Evolutionary conservation across 2,888 invertebrate species (phyloP).

Genomic region (Phyllotreta cruciferae): DNA sequence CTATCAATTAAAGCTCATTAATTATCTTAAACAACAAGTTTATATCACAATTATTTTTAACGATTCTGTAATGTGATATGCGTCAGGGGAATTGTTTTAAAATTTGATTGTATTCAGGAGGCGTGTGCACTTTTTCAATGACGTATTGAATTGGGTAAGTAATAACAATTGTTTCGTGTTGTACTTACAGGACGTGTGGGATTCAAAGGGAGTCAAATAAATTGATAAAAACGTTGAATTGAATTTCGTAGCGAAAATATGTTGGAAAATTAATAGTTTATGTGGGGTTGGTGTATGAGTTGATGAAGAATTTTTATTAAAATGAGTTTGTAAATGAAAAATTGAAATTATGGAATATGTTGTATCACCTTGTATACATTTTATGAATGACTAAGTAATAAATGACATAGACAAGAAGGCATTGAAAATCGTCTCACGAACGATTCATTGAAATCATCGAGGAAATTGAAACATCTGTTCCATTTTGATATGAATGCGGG

Average conservation of each 20-base stretch:
- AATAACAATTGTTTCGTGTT: conserved; percentile 1
- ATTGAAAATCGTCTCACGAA: conserved; percentile 30
- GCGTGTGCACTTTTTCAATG: conserved; percentile 35
- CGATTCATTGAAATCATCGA: conserved; percentile 34
- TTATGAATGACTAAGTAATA: conserved; percentile 13
- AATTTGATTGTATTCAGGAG: conserved; percentile 35
- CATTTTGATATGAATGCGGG: conserved; percentile 7
- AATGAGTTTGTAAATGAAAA: too few relatives aligned
- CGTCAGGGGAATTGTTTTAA: conserved; percentile 26
- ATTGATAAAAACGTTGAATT: too few relatives aligned
- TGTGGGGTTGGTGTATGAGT: too few relatives aligned
- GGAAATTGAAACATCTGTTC: conserved; percentile 33
- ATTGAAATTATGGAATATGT: background rate
- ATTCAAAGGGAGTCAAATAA: background rate
- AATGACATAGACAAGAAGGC: conserved; percentile 17
- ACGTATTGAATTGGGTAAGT: conserved; percentile 16
- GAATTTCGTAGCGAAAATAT: too few relatives aligned
- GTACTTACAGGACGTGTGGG: background rate
- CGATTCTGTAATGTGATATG: conserved; percentile 33
- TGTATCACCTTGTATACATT: conserved; percentile 4
- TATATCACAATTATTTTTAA: conserved; percentile 36
- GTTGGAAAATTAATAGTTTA: too few relatives aligned
- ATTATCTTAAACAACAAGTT: conserved; percentile 23
- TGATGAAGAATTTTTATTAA: too few relatives aligned
- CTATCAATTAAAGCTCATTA: conserved; percentile 21